Evolutionary conservation across 2,888 invertebrate species (phyloP), one percentile per base, ranked within the genome.

Genomic region (Electrophaes corylata): DNA sequence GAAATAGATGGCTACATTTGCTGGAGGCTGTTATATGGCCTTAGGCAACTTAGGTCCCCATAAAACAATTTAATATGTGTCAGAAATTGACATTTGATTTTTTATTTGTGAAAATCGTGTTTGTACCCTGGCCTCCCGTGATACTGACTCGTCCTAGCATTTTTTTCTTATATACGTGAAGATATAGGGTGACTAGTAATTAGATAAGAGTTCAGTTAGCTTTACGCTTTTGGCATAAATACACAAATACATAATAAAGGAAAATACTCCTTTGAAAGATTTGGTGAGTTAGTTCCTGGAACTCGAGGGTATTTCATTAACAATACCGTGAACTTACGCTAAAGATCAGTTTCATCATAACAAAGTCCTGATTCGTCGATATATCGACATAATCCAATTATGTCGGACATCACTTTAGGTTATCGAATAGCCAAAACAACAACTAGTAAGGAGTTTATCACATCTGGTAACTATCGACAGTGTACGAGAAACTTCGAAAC

Each of bases 401-500:
- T 10, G 20, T 16, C 19, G 31, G 18, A 12, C 45, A 33, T 29
- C 31, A 41, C 18, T 35, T n/a, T 26, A 48, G 29, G 26, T 31
- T 16, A 46, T 40, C 46, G 29, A 35, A 58, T 53, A 45, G 6
- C 31, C n/a, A 18, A 44, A 52, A 23, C 18, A 48, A 33, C 39
- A 23, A 44, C 16, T 46, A 11, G 39, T 44, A 33, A 29, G 43
- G 43, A 57, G 59, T 45, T 54, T 50, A 46, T 54, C 45, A 46
- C 50, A 46, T 54, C 14, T 50, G 46, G 46, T 41, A 54, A 54
- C 41, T 54, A 51, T 40, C 26, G 35, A 1, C 29, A 33, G 18
- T 47, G 10, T 29, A 14, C 29, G 20, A 46, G 35, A 31, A 54
- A 54, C 54, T 59, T 59, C 12, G 35, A 50, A 46, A 54, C 23